Percentiles rank a stretch among this genome's conserved stretches.
These are phyloP conservation scores for Aphis craccivora DNA, from an alignment of 1,140 invertebrate genomes.

Conservation along the genomic window DNA sequence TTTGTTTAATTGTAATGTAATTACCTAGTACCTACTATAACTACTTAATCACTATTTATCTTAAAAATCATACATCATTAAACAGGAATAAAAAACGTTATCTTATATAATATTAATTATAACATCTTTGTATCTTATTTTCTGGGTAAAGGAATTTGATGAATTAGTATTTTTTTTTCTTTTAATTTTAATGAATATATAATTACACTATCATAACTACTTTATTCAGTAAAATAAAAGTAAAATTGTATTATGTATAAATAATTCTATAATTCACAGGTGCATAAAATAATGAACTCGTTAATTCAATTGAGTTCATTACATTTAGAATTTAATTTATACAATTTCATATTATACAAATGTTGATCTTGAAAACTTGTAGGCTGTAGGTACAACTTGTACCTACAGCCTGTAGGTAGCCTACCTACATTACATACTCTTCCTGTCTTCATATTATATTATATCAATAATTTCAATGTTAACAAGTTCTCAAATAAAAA, in stretches of 20 bases:
- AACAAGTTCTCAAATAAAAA: background rate
- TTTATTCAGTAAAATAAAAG: background rate
- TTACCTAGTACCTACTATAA: background rate
- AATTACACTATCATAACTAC: background rate
- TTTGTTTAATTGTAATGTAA: background rate
- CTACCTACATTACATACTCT: background rate
- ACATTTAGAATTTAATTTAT: background rate
- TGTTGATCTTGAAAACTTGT: conserved; percentile 15
- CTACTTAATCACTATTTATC: background rate
- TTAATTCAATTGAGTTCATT: background rate
- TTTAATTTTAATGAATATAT: background rate
- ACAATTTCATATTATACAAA: background rate
- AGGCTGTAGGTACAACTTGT: too few relatives aligned
- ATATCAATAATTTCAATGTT: background rate
- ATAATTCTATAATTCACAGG: too few relatives aligned
- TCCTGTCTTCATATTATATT: background rate
- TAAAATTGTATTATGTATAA: background rate
- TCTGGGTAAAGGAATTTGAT: background rate
- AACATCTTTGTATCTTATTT: background rate
- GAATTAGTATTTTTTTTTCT: background rate
- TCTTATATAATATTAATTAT: background rate
- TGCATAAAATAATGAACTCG: background rate
- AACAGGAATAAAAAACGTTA: background rate
- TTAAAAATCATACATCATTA: background rate
- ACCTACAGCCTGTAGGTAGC: background rate